phyloP scores from a whole-genome alignment of 2,797 vertebrate genomes.

The Catostomus latipinnis region DNA sequence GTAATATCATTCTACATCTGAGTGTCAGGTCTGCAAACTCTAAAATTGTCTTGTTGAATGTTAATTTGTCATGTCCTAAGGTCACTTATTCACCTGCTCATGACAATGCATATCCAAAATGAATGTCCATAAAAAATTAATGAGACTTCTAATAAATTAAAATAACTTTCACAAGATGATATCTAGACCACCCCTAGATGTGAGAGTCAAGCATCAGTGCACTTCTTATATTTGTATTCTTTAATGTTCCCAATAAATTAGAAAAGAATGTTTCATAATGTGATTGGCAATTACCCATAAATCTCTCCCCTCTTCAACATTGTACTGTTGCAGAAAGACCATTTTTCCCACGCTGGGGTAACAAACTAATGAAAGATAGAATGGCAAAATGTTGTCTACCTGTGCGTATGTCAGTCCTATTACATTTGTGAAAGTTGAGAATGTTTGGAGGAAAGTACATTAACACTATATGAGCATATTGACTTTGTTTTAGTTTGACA shows the following conservation, averaged over 20 bases:
- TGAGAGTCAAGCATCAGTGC: too few relatives aligned
- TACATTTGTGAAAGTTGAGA: background rate
- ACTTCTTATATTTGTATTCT: too few relatives aligned
- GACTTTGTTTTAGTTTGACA: slow-evolving; percentile 5
- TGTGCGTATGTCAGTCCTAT: background rate
- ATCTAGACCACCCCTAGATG: too few relatives aligned
- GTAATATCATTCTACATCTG: slow-evolving; percentile 39
- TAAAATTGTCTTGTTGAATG: slow-evolving; percentile 21
- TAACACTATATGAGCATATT: background rate
- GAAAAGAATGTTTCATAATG: background rate
- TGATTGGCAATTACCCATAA: background rate
- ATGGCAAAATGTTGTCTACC: background rate
- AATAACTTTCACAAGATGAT: too few relatives aligned
- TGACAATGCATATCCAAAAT: background rate
- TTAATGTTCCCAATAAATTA: too few relatives aligned
- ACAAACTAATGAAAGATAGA: background rate
- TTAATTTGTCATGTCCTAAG: slow-evolving; percentile 9
- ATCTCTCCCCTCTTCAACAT: background rate
- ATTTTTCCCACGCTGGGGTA: background rate
- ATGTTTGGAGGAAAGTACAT: background rate
- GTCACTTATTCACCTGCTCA: background rate
- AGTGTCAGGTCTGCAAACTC: slow-evolving; percentile 36
- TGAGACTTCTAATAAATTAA: too few relatives aligned
- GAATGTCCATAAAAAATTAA: background rate
- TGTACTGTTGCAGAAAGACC: background rate